Evolutionary conservation across 2,797 vertebrate species (phyloP), one percentile per base, ranked within the genome.

Genomic region (Fratercula arctica): DNA sequence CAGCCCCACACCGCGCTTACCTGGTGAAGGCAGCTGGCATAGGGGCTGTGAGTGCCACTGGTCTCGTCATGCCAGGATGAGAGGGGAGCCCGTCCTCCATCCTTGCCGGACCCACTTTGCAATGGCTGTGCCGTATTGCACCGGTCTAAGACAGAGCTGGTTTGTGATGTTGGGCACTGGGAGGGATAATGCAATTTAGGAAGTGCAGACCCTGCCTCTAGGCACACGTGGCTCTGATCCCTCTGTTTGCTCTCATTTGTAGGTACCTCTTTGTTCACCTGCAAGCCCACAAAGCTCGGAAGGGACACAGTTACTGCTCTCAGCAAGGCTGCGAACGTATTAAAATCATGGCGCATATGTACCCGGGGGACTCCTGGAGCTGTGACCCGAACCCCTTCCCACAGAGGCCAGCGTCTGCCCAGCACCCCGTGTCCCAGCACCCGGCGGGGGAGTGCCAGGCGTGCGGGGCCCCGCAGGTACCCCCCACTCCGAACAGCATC

Each of bases 271-370:
- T 97, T 75, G 67, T 97, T 51, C 85, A 92, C 57, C 94, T 97
- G 64, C 87, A 95, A 95, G 96, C 97, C n/a, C 90, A 60, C 0
- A 85, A 87, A 72, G 29, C 57, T 46, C 83, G 90, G 26, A 69
- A 76, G 59, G 97, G 95, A 18, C 96, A 97, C 64, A 97, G 97
- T 63, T 97, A 97, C 79, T 98, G 96, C 95, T 97, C 96, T 60
- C 90, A 95, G 48, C 79, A 41, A 57, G 98, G 97, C 82, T 98
- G 97, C 0, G 98, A 97, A 75, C 43, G 90, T 7, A n/a, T 97
- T 66, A 97, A 97, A 85, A 97, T 97, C 63, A 77, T 2, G 10
- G 95, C 95, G 0, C 76, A 26, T 2, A 79, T 95, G 88, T 18
- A 54, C 12, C 53, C 87, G 0, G 84, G 91, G 37, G 84, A 39